These are phyloP conservation scores for Vollenhovia emeryi DNA, from an alignment of 1,140 invertebrate genomes.

Conservation along the genomic window DNA sequence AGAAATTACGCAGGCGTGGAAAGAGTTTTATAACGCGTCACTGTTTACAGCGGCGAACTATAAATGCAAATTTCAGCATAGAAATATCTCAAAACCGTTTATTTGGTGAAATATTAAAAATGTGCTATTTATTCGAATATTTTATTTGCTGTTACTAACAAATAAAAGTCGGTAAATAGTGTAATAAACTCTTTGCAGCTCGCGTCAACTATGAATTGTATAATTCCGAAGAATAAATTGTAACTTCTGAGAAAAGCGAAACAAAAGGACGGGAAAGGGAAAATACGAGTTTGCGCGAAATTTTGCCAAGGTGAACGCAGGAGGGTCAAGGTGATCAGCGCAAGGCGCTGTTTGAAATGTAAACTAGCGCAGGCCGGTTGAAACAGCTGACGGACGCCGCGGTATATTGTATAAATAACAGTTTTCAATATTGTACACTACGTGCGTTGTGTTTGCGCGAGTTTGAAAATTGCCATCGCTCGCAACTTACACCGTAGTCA, in stretches of 20 bases:
- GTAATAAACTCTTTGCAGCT: neutral
- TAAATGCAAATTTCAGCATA: neutral
- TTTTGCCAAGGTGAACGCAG: slow-evolving; percentile 17
- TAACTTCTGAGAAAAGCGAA: neutral
- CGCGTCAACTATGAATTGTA: neutral
- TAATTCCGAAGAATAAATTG: neutral
- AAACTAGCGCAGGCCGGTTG: slow-evolving; percentile 6
- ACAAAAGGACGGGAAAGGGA: neutral
- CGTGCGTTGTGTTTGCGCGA: neutral
- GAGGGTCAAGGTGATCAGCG: slow-evolving; percentile 26
- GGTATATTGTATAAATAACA: slow-evolving; percentile 38
- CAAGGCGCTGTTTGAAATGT: slow-evolving; percentile 40
- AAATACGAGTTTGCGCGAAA: neutral
- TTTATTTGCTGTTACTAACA: neutral
- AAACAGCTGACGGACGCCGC: neutral
- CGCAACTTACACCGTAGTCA: neutral
- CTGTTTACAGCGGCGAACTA: neutral
- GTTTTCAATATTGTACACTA: neutral
- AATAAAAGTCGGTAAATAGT: neutral
- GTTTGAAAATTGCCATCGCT: neutral
- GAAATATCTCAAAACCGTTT: neutral
- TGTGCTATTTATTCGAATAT: neutral
- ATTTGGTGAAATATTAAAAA: neutral
- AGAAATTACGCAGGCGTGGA: slow-evolving; percentile 15
- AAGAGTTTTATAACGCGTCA: neutral